Evolutionary conservation across 2,888 invertebrate species (phyloP).

Genomic region (Diplazon laetatorius): DNA sequence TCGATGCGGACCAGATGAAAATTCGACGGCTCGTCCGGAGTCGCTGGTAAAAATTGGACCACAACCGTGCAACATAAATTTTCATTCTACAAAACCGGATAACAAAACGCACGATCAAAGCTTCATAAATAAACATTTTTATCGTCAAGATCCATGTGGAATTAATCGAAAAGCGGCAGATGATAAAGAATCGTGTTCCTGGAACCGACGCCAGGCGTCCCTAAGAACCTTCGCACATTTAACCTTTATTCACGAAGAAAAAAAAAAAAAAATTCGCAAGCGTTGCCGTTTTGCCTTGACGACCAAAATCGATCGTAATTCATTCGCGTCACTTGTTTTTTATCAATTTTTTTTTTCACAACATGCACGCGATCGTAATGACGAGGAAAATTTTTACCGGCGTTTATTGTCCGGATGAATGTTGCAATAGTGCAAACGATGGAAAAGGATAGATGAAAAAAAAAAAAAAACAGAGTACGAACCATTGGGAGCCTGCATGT

Average conservation of each 20-base stretch:
- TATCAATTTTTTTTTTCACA: too few relatives aligned
- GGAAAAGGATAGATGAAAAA: conserved; percentile 29
- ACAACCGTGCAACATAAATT: background rate
- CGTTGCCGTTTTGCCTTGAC: background rate
- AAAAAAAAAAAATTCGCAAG: background rate
- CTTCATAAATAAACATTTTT: conserved; percentile 32
- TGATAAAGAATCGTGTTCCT: conserved; percentile 62
- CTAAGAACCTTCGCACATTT: conserved; percentile 59
- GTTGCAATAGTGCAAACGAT: conserved; percentile 35
- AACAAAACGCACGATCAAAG: background rate
- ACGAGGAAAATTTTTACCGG: conserved; percentile 26
- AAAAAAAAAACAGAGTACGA: conserved; percentile 68
- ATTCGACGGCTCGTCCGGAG: too few relatives aligned
- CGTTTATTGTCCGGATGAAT: conserved; percentile 11
- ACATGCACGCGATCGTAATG: too few relatives aligned
- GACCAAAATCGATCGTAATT: too few relatives aligned
- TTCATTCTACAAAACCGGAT: background rate
- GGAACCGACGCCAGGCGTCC: conserved; percentile 69
- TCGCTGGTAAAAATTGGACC: too few relatives aligned
- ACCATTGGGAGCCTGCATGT: conserved; percentile 83
- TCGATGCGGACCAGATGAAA: too few relatives aligned
- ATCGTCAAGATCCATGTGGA: conserved; percentile 16
- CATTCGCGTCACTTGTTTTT: too few relatives aligned
- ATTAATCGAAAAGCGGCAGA: conserved; percentile 41
- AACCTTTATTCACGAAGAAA: conserved; percentile 65